Conservation (phyloP, 1,140 invertebrate species). For the Pseudomyrmex pallidus region DNA sequence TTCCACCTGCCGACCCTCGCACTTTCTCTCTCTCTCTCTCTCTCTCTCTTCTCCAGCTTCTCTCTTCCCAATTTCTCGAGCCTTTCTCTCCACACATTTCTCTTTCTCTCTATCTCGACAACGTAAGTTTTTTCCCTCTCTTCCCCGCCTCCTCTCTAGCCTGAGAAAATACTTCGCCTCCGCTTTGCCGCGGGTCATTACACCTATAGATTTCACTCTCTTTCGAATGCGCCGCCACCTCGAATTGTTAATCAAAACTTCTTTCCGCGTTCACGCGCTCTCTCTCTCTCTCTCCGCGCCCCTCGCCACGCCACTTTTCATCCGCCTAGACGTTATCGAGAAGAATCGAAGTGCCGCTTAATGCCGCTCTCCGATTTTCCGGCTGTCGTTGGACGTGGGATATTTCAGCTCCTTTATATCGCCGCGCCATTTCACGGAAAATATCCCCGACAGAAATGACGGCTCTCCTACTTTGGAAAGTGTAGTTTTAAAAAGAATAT, state of each 20-base stretch:
- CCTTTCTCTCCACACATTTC: slow-evolving; percentile 35
- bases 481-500: background rate
- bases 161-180: slow-evolving; percentile 62
- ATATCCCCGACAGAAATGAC: background rate
- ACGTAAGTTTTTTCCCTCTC: slow-evolving; percentile 54
- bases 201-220: slow-evolving; percentile 70
- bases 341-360: slow-evolving; percentile 33
- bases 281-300: background rate
- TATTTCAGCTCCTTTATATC: background rate
- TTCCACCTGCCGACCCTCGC: slow-evolving; percentile 56
- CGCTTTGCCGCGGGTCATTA: slow-evolving; percentile 65
- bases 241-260: slow-evolving; percentile 66
- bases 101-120: slow-evolving; percentile 43
- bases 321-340: slow-evolving; percentile 26
- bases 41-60: background rate
- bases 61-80: background rate
- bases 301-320: slow-evolving; percentile 28
- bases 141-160: slow-evolving; percentile 4
- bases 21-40: slow-evolving; percentile 4
- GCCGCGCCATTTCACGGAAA: background rate
- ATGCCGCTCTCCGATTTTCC: slow-evolving; percentile 15
- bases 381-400: background rate
- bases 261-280: slow-evolving; percentile 38
- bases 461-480: too few relatives aligned
- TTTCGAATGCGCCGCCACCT: slow-evolving; percentile 44